Base-by-base conservation (phyloP, 2,113 vertebrate genomes). In the Amphiprion percula region DNA sequence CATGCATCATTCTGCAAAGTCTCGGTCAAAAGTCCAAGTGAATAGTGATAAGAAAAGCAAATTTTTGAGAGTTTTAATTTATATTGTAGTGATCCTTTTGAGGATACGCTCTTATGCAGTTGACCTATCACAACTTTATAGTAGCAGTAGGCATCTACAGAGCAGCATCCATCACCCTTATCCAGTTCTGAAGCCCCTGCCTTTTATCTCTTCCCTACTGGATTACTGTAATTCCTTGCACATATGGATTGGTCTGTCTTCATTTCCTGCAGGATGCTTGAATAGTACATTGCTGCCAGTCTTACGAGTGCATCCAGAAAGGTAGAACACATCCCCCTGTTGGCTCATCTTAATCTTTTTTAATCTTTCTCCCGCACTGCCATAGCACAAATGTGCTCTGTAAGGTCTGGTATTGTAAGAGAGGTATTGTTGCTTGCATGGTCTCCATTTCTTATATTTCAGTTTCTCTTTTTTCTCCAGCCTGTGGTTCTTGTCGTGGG, bases 181-280 rank as follows among this genome's bases (percentile, higher is more conserved):
- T 58, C 26, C 55, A 53, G 10, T 30, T 55, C 46, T 49, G 26
- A 41, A 16, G 21, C 24, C 58, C 44, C 41, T 46, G 62, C 17
- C 37, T 78, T 61, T 62, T 26, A 68, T 58, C 50, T 19, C 17
- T 19, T 46, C 50, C 46, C 23, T 10, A 4, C n/a, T 2, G 21
- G 59, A 70, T 78, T 63, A 49, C n/a, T 55, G 37, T 68, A 66
- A 72, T 60, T 61, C 53, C n/a, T 47, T 30, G n/a, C 63, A 65
- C 63, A 63, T 74, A 65, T 76, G 70, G 28, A 83, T 54, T 12
- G 1, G 44, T 71, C 50, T 37, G 44, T 76, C 66, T 44, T 50
- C 49, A 47, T 54, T 44, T 62, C 33, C 59, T n/a, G 46, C 67
- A 23, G 37, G 10, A 56, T 55, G 75, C 58, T 24, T 6, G 12